Evolutionary conservation across 2,797 vertebrate species (phyloP), one percentile per base, ranked within the genome.

Genomic region (Hippocampus kuda): DNA sequence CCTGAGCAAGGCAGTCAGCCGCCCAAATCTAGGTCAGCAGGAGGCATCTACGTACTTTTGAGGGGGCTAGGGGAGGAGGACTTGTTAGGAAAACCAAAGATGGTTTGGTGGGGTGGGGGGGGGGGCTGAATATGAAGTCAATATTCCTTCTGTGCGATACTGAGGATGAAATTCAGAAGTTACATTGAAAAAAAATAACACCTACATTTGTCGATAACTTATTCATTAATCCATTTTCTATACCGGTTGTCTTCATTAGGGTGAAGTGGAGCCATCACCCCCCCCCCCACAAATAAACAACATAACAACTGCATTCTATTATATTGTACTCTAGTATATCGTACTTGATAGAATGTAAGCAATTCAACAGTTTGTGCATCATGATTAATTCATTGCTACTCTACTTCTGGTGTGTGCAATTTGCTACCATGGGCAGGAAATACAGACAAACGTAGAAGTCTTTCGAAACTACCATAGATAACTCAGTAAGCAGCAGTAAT

Each of bases 1-100:
- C 78, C 74, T 72, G 79, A 81, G 74, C 71, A 74, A 74, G 77
- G 78, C 75, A 61, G 42, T 42, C 61, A 63, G 41, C 13, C 24
- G 24, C 44, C 15, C 24, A 65, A 65, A 65, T 65, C 44, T 65
- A 46, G 63, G 63, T 65, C 44, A 4, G 72, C 65, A 74, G 59
- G 63, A 60, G 67, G 46, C 64, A 61, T n/a, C 26, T 12, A 38
- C 48, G 11, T 49, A 65, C 44, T 26, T 46, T 65, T 65, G 26
- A 3, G 11, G 24, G 4, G 56, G 56, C 26, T 64, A 46, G 26
- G 9, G 11, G 24, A 1, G 56, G 56, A 5, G 22, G 8, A 44
- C 16, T 62, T 62, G 34, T 42, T 64, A 64, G 11, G 42, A 46
- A 46, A 65, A 46, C 26, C 63, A 46, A 65, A 65, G 59, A 16